Percentiles rank a stretch among this genome's conserved stretches.
phyloP scores from a whole-genome alignment of 2,797 vertebrate genomes.

The Sebastes reedi region DNA sequence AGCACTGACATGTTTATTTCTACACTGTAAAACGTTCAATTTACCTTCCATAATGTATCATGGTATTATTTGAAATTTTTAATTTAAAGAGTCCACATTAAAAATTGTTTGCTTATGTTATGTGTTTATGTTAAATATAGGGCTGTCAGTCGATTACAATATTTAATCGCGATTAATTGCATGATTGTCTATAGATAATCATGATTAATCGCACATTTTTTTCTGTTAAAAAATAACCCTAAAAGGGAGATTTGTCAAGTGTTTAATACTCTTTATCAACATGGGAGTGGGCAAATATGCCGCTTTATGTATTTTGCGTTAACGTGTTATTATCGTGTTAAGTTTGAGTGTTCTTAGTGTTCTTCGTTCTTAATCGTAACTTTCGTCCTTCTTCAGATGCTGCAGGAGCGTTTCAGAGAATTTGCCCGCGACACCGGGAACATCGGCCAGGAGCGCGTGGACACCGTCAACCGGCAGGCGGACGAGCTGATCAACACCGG shows the following conservation, averaged over 20 bases:
- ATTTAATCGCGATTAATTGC: too few species aligned
- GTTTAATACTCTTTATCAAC: too few species aligned
- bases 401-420: constrained; percentile 96
- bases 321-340: too few species aligned
- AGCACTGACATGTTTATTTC: not conserved
- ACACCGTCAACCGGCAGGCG: constrained; percentile 93
- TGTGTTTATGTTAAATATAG: too few species aligned
- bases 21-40: not conserved
- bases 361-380: not conserved
- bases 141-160: too few species aligned
- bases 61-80: not conserved
- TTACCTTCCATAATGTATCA: not conserved
- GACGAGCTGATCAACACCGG: constrained; percentile 96
- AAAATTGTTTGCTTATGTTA: not conserved
- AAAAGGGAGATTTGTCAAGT: too few species aligned
- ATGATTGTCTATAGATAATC: too few species aligned
- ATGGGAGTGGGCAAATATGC: too few species aligned
- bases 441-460: constrained; percentile 97
- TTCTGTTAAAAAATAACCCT: too few species aligned
- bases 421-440: constrained; percentile 97
- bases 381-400: constrained; percentile 60
- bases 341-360: not conserved
- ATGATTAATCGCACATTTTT: too few species aligned
- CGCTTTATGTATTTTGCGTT: too few species aligned
- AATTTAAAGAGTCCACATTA: not conserved